A percentile compares a stretch with the other conserved stretches of the same genome.
phyloP scores from a whole-genome alignment of 2,888 invertebrate genomes.

The Epiblema foenella region DNA sequence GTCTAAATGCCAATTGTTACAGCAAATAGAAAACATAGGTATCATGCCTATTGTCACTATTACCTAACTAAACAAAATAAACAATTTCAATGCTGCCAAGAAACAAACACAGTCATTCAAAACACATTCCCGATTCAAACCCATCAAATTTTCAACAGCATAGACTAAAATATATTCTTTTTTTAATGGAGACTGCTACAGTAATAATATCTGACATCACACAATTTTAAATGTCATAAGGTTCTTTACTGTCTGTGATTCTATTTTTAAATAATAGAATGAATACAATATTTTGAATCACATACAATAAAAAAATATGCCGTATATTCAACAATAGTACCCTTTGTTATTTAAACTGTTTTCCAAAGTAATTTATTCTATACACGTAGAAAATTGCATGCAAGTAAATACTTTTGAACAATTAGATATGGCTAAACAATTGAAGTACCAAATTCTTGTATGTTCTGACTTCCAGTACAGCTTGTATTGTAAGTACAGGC shows the following conservation, averaged over 20 bases:
- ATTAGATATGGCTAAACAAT: not conserved
- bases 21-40: not conserved
- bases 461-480: constrained; percentile 2
- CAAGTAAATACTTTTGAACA: not conserved
- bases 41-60: constrained; percentile 5
- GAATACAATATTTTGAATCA: constrained; percentile 5
- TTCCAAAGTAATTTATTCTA: constrained; percentile 9
- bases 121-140: not conserved
- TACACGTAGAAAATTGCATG: constrained; percentile 14
- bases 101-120: constrained; percentile 3
- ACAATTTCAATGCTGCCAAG: not conserved
- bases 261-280: constrained; percentile 29
- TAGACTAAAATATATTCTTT: constrained; percentile 22
- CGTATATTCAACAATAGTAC: constrained; percentile 2
- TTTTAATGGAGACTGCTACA: not conserved
- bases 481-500: not conserved
- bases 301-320: constrained; percentile 23
- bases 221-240: constrained; percentile 38
- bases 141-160: constrained; percentile 25
- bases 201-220: constrained; percentile 34
- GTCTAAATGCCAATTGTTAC: constrained; percentile 5
- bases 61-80: not conserved
- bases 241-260: constrained; percentile 14
- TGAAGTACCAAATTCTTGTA: not conserved
- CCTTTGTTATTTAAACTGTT: constrained; percentile 30